Percentiles rank a stretch among this genome's conserved stretches.
phyloP scores from a whole-genome alignment of 2,797 vertebrate genomes.

The Lerista edwardsae region DNA sequence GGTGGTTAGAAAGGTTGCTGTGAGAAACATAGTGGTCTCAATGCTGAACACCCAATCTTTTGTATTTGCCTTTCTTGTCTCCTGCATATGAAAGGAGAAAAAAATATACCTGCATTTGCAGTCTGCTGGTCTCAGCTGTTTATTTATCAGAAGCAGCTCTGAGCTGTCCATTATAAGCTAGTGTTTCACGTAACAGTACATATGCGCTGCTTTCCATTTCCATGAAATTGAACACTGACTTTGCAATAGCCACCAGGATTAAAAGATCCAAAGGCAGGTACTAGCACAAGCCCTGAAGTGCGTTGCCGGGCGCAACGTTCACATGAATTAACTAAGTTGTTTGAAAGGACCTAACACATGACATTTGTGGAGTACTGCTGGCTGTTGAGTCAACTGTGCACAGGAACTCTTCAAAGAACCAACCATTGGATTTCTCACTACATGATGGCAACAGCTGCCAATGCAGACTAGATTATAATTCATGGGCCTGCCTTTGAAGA shows the following conservation, averaged over 20 bases:
- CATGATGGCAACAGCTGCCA: not conserved
- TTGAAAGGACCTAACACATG: not conserved
- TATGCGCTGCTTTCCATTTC: not conserved
- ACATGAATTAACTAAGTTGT: not conserved
- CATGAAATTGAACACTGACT: not conserved
- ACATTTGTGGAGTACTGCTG: not conserved
- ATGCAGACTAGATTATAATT: too few species aligned
- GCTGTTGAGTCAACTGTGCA: not conserved
- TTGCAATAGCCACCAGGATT: not conserved
- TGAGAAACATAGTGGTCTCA: slow-evolving; percentile 7
- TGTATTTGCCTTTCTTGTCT: not conserved
- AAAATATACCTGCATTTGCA: slow-evolving; percentile 25
- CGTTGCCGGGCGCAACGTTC: not conserved
- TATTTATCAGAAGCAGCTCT: slow-evolving; percentile 14
- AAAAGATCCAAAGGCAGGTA: not conserved
- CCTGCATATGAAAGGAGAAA: slow-evolving; percentile 14
- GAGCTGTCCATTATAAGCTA: slow-evolving; percentile 34
- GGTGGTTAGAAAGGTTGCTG: slow-evolving; percentile 14
- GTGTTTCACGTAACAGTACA: not conserved
- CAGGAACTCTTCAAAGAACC: not conserved
- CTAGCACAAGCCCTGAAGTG: too few species aligned
- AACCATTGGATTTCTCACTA: not conserved
- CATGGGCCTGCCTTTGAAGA: too few species aligned
- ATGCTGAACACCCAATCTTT: slow-evolving; percentile 10
- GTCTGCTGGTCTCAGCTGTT: slow-evolving; percentile 10